phyloP scores from a whole-genome alignment of 2,797 vertebrate genomes.

The Gymnoscopelus microlampas region DNA sequence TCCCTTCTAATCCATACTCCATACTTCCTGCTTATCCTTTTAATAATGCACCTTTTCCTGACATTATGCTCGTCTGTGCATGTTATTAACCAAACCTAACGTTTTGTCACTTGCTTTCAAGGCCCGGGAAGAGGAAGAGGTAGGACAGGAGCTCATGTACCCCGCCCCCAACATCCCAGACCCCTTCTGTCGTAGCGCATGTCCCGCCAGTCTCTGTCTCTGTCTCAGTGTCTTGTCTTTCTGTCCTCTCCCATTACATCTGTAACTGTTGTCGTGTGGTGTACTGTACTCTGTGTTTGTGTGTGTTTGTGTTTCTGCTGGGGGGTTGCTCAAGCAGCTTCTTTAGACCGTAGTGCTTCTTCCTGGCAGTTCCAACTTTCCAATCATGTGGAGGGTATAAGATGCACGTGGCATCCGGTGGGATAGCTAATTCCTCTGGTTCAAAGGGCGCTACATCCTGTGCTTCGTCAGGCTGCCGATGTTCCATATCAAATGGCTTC shows the following conservation, averaged over 20 bases:
- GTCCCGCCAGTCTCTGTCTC: conserved; percentile 37
- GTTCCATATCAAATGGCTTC: conserved; percentile 21
- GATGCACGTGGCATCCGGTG: conserved; percentile 42
- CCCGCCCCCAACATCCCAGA: conserved; percentile 21
- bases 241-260: neutral
- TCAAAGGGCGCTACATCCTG: conserved; percentile 38
- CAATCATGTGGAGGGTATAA: conserved; percentile 15
- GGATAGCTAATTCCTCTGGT: conserved; percentile 49
- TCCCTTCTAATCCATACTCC: neutral
- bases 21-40: neutral
- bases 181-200: conserved; percentile 52
- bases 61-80: conserved; percentile 40
- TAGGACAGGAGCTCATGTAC: conserved; percentile 83
- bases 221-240: conserved; percentile 18
- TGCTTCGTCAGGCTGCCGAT: conserved; percentile 34
- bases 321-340: conserved; percentile 13
- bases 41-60: neutral
- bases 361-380: conserved; percentile 23
- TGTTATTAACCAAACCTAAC: conserved; percentile 86
- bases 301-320: conserved; percentile 33
- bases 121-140: conserved; percentile 95
- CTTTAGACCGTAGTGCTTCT: conserved; percentile 26
- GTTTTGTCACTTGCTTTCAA: conserved; percentile 90
- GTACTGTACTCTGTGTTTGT: conserved; percentile 30
- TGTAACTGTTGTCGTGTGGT: conserved; percentile 25